Base-by-base conservation (phyloP, 2,797 vertebrate species). In the Lepus townsendii region DNA sequence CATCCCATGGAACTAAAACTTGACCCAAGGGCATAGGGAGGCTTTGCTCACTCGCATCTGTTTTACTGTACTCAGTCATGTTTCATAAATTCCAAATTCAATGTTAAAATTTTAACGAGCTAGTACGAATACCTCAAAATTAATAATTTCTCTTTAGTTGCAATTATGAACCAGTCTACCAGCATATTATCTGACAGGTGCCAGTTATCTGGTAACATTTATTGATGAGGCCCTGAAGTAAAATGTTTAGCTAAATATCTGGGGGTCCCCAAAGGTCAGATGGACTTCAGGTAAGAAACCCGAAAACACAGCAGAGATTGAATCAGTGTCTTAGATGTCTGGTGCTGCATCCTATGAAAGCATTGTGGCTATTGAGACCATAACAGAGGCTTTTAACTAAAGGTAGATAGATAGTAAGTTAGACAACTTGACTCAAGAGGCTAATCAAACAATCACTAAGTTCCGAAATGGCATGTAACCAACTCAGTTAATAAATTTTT, bases 391-490 rank as follows among this genome's bases (percentile, higher is more conserved):
- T 69, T 90, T 57, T 73, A n/a, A 78, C 12, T 24, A 87, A 42
- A 93, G 32, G 2, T 4, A 94, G 19, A 71, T 72, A 32, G 32
- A 71, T 72, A 32, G 30, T n/a, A 52, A 71, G 69, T 69, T 42
- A 68, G 35, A 84, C 13, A 73, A 72, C 76, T 1, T 66, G 17
- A 84, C 17, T 73, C 27, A 69, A 89, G 47, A 92, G 13, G 8
- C 77, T 66, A 57, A 80, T 62, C 83, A 76, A 88, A 60, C 63
- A 75, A 78, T 38, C 62, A 76, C 79, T 75, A 30, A 78, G 63
- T 92, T 95, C 71, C 42, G 69, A 24, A 32, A 17, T 65, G 54
- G n/a, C 90, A 95, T 83, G 7, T 26, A 76, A 82, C 80, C 50
- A 79, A 85, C 42, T 66, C 38, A 42, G 3, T 75, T 73, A 90